Conservation (phyloP, 2,113 vertebrate species). For the Periophthalmus modestus region DNA sequence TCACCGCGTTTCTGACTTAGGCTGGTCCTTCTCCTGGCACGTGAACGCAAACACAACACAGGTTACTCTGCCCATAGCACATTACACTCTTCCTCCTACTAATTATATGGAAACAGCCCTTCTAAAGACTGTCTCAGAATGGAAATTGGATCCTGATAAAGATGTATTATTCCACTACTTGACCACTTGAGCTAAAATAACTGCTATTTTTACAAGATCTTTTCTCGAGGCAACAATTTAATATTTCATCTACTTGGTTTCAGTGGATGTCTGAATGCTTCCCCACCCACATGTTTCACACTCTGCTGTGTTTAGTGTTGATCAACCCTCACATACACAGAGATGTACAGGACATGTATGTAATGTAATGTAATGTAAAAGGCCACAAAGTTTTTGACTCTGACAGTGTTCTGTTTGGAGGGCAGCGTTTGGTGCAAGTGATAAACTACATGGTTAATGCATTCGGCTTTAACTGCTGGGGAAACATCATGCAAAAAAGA, state of each 20-base stretch:
- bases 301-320: constrained; percentile 30
- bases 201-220: constrained; percentile 41
- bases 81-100: constrained; percentile 23
- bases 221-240: constrained; percentile 27
- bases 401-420: constrained; percentile 12
- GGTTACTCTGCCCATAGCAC: constrained; percentile 40
- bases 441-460: not conserved
- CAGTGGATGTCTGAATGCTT: constrained; percentile 49
- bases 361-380: constrained; percentile 18
- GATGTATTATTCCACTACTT: constrained; percentile 31
- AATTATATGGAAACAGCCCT: constrained; percentile 39
- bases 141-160: constrained; percentile 27
- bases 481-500: not conserved
- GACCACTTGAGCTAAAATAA: constrained; percentile 39
- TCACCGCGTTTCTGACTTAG: constrained; percentile 64
- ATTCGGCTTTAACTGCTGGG: constrained; percentile 5
- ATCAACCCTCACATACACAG: constrained; percentile 17
- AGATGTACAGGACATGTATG: constrained; percentile 13
- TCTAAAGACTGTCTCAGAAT: constrained; percentile 32
- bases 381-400: constrained; percentile 13
- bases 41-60: constrained; percentile 37
- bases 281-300: constrained; percentile 67
- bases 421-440: not conserved
- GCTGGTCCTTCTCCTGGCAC: constrained; percentile 41
- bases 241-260: constrained; percentile 32